A percentile compares a stretch with the other conserved stretches of the same genome.
Conservation (phyloP, 2,113 vertebrate genomes). For the Pimephales promelas region DNA sequence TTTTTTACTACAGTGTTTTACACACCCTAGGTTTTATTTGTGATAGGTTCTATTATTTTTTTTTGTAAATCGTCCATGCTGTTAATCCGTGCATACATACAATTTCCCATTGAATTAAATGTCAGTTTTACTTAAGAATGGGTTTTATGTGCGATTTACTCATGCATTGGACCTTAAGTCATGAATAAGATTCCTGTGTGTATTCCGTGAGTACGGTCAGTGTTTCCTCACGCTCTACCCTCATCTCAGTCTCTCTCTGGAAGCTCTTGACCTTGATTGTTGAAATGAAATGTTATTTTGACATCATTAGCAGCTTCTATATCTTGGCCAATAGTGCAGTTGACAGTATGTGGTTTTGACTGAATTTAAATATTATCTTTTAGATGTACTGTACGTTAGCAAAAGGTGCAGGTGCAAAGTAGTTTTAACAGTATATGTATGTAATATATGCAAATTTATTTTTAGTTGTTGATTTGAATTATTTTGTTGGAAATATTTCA, state of each 20-base stretch:
- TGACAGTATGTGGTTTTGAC: too few relatives aligned
- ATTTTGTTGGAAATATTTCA: background rate
- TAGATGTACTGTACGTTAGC: background rate
- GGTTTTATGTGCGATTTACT: background rate
- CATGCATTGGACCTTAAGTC: background rate
- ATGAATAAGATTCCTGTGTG: background rate
- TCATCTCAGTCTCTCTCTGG: slow-evolving; percentile 1
- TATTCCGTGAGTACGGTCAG: background rate
- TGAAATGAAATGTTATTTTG: slow-evolving; percentile 39
- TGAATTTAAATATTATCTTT: too few relatives aligned
- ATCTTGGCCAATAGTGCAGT: background rate
- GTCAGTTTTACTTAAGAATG: background rate
- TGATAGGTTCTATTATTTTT: too few relatives aligned
- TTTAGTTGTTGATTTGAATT: background rate
- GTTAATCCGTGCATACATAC: background rate
- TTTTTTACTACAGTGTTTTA: background rate
- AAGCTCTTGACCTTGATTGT: slow-evolving; percentile 47
- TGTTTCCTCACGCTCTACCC: background rate
- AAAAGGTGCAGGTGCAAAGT: background rate
- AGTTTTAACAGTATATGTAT: background rate
- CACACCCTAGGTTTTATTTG: background rate
- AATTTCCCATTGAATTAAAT: background rate
- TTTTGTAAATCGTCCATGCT: background rate
- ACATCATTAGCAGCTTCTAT: slow-evolving; percentile 23
- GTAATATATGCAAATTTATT: background rate